Evolutionary conservation across 2,888 invertebrate species (phyloP).

Genomic region (Sinotaia quadrata): DNA sequence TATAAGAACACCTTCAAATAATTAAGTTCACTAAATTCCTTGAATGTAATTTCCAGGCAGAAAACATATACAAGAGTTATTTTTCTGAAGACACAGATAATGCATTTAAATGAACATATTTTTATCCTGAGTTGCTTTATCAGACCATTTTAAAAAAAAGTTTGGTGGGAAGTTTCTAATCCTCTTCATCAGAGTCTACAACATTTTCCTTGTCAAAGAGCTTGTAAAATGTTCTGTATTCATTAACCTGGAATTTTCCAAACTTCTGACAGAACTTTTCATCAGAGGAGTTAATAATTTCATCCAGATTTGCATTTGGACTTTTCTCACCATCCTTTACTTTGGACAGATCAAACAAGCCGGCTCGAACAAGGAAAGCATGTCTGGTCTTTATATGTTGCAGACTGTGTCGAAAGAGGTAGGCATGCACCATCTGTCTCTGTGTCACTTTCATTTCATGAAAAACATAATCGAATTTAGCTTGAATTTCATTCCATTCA

Average conservation of each 20-base stretch:
- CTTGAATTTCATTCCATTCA: conserved; percentile 37
- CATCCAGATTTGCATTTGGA: conserved; percentile 44
- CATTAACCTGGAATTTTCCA: conserved; percentile 45
- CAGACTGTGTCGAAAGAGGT: conserved; percentile 43
- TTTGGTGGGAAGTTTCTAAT: no score
- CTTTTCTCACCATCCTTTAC: conserved; percentile 38
- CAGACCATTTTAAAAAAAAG: no score
- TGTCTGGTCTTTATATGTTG: conserved; percentile 49
- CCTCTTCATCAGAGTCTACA: background rate
- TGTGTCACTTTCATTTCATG: conserved; percentile 51
- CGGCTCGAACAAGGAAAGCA: conserved; percentile 47
- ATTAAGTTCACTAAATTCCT: no score
- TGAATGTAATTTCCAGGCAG: no score
- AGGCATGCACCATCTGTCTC: conserved; percentile 46
- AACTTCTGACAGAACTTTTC: conserved; percentile 46
- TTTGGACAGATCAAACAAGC: conserved; percentile 40
- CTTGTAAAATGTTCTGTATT: conserved; percentile 48
- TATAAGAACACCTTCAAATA: no score
- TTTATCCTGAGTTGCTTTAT: no score
- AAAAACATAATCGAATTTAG: conserved; percentile 48
- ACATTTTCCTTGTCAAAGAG: conserved; percentile 33
- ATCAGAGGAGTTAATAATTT: conserved; percentile 45
- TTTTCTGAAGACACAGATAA: no score
- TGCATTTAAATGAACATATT: no score
- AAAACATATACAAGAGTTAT: no score